Conservation (phyloP, 2,113 vertebrate species). For the Calcarius ornatus region DNA sequence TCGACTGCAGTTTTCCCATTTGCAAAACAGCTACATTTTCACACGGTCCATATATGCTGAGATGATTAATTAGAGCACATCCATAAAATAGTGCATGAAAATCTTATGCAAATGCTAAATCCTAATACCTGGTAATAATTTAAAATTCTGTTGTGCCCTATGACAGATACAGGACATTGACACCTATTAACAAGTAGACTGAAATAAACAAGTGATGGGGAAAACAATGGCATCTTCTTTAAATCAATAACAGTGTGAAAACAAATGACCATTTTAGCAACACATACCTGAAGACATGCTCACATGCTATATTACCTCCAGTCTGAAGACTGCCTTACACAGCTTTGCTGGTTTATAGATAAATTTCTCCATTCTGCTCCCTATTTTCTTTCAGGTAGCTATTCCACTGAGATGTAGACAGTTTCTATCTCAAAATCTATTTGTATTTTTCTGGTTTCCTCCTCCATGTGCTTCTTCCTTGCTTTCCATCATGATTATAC, state of each 20-base stretch:
- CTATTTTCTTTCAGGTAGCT: not conserved
- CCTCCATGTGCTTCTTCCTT: not conserved
- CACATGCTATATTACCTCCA: not conserved
- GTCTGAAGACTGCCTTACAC: not conserved
- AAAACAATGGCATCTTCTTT: not conserved
- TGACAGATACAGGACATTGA: not conserved
- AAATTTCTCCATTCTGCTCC: not conserved
- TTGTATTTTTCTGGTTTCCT: not conserved
- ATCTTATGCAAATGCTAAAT: not conserved
- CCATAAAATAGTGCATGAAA: not conserved
- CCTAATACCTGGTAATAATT: not conserved
- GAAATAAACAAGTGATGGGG: not conserved
- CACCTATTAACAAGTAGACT: not conserved
- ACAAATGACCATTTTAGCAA: not conserved
- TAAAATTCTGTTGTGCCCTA: fast-evolving
- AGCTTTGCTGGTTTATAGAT: not conserved
- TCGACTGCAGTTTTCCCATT: not conserved
- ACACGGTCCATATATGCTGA: not conserved
- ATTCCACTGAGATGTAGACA: not conserved
- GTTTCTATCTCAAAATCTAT: not conserved
- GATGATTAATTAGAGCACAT: not conserved
- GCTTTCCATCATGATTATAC: not conserved
- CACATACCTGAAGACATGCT: not conserved
- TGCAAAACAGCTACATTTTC: not conserved
- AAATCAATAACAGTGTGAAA: not conserved